Base-by-base conservation (phyloP, 2,797 vertebrate species). In the Epinephelus awoara region DNA sequence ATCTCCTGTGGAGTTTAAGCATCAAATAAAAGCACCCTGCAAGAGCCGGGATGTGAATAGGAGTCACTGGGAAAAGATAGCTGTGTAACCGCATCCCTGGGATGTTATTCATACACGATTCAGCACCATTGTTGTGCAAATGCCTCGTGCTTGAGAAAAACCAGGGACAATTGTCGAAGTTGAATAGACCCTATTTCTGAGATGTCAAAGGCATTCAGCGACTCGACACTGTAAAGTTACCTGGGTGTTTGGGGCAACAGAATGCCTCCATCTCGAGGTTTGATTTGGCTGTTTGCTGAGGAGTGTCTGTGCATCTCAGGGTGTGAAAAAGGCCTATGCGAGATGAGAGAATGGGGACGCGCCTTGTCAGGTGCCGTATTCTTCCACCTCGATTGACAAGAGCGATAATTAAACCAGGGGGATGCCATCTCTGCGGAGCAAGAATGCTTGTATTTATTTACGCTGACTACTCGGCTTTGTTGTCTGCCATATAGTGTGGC, bases 381-480 rank as follows among this genome's bases (percentile, higher is more conserved):
- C 89, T 94, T 94, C 91, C 73, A 82, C 86, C 86, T 83, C 89
- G 89, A 94, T 93, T 95, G 93, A 95, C 93, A 94, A 86, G 88
- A 88, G 91, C 80, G 91, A 94, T 96, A 94, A 94, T 95, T 94
- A 96, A 95, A 95, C 90, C 91, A 79, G 86, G 83, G 88, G 91
- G 91, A 92, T 86, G 88, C 86, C 91, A 86, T 89, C 88, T 90
- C 90, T 80, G 85, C 50, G 47, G 83, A 88, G 73, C 66, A 63
- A 83, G 84, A 92, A 91, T 77, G 84, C 83, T 90, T 88, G 89
- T 91, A 89, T 94, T 93, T 93, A 91, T 93, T 91, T 90, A 84
- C 67, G 75, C 90, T 77, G 83, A 91, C 85, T 84, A 78, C 74
- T 78, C 63, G 1, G 67, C 83, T 92, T 91, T 92, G 89, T 91